phyloP scores from a whole-genome alignment of 2,113 vertebrate species.

The Odontophorus gujanensis region DNA sequence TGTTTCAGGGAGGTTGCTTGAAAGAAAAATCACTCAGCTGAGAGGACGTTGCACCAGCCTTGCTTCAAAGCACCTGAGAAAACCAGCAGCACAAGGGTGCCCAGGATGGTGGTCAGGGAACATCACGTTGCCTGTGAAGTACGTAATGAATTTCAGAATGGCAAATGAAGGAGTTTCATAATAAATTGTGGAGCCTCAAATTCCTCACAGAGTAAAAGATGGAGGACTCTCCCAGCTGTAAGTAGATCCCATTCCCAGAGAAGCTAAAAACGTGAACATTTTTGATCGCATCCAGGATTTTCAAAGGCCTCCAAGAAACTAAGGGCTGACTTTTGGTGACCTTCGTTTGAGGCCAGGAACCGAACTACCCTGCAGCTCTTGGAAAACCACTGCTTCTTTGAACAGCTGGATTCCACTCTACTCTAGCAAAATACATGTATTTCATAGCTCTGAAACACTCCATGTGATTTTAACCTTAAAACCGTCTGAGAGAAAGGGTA shows the following conservation, averaged over 20 bases:
- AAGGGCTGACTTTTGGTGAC: not conserved
- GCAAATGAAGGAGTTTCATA: not conserved
- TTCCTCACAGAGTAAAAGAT: not conserved
- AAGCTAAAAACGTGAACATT: not conserved
- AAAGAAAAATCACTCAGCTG: not conserved
- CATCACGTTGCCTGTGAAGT: not conserved
- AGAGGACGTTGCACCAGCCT: not conserved
- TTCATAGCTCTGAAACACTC: not conserved
- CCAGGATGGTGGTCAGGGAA: not conserved
- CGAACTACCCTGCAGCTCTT: not conserved
- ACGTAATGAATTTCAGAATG: not conserved
- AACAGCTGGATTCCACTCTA: not conserved
- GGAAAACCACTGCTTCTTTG: not conserved
- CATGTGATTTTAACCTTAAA: not conserved
- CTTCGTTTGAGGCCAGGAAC: not conserved
- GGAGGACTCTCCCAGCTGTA: not conserved
- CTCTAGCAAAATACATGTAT: not conserved
- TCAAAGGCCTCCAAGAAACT: not conserved
- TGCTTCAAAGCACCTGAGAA: not conserved
- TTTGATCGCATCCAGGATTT: not conserved
- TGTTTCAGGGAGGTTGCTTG: not conserved
- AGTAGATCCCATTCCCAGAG: not conserved
- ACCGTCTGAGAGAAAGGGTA: not conserved
- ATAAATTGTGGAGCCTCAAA: not conserved
- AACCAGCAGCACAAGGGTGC: not conserved